These are phyloP conservation scores for Himalopsyche japonica DNA, from an alignment of 2,888 invertebrate species.

Conservation along the genomic window DNA sequence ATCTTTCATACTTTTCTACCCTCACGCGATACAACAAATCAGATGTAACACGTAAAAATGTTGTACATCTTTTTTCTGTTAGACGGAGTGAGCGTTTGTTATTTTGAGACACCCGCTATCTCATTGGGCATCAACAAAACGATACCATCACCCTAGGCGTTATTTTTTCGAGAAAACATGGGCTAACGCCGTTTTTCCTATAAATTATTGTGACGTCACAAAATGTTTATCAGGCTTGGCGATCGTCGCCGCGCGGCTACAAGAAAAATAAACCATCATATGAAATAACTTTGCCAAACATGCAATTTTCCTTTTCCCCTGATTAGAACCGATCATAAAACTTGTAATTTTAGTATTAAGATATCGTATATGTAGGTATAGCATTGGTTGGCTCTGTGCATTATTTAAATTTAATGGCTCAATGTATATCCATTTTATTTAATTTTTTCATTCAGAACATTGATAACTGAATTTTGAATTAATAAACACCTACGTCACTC, in stretches of 20 bases:
- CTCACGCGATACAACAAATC: not conserved
- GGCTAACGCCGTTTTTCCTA: conserved; percentile 8
- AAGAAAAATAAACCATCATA: conserved; percentile 24
- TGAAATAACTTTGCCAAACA: conserved; percentile 32
- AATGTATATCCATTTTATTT: not conserved
- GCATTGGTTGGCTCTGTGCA: not conserved
- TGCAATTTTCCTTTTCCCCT: conserved; percentile 38
- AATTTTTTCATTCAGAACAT: too few species aligned
- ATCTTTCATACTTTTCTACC: too few species aligned
- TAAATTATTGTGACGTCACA: conserved; percentile 13
- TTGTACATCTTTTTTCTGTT: not conserved
- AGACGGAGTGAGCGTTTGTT: not conserved
- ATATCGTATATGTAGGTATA: not conserved
- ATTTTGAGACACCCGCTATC: not conserved
- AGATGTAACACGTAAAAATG: not conserved
- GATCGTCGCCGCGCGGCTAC: conserved; percentile 15
- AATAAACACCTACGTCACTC: too few species aligned
- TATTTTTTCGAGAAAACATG: conserved; percentile 19
- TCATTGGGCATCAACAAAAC: not conserved
- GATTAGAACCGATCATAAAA: conserved; percentile 26
- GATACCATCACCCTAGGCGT: conserved; percentile 5
- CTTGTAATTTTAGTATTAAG: conserved; percentile 27
- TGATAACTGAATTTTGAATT: too few species aligned
- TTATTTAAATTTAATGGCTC: not conserved
- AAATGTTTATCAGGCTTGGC: conserved; percentile 11